Conservation (phyloP, 2,888 invertebrate species). For the Yponomeuta plumbellus region DNA sequence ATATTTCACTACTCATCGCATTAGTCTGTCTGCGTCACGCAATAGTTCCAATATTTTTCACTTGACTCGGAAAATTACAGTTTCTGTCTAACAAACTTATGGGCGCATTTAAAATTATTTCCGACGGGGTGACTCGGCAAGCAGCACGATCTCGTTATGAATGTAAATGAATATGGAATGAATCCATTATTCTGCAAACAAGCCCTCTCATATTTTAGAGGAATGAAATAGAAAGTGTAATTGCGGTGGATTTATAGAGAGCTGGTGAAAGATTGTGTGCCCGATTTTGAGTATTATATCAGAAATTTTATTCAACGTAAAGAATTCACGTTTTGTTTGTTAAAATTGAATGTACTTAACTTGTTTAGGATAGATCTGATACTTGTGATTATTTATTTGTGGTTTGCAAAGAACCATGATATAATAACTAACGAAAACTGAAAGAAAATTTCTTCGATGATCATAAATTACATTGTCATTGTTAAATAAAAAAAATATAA, state of each 20-base stretch:
- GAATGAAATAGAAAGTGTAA: constrained; percentile 34
- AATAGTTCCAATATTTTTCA: constrained; percentile 1
- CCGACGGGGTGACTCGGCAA: constrained; percentile 66
- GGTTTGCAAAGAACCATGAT: too few relatives aligned
- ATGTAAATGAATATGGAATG: constrained; percentile 76
- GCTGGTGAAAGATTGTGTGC: constrained; percentile 26
- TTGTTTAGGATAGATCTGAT: too few relatives aligned
- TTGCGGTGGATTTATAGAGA: constrained; percentile 32
- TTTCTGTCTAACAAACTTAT: constrained; percentile 19
- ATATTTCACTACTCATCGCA: too few relatives aligned
- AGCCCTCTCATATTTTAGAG: constrained; percentile 56
- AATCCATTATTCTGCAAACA: constrained; percentile 75
- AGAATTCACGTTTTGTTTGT: too few relatives aligned
- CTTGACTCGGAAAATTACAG: background rate
- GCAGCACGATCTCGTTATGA: constrained; percentile 66
- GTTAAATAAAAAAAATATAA: too few relatives aligned
- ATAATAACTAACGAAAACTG: too few relatives aligned
- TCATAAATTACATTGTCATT: too few relatives aligned
- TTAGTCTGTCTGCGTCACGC: background rate
- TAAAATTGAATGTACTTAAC: too few relatives aligned
- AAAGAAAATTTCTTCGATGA: too few relatives aligned
- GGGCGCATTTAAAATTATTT: constrained; percentile 51
- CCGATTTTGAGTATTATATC: too few relatives aligned
- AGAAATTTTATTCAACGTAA: too few relatives aligned
- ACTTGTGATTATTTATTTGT: too few relatives aligned